phyloP scores from a whole-genome alignment of 2,888 invertebrate species.

The Thereva nobilitata region DNA sequence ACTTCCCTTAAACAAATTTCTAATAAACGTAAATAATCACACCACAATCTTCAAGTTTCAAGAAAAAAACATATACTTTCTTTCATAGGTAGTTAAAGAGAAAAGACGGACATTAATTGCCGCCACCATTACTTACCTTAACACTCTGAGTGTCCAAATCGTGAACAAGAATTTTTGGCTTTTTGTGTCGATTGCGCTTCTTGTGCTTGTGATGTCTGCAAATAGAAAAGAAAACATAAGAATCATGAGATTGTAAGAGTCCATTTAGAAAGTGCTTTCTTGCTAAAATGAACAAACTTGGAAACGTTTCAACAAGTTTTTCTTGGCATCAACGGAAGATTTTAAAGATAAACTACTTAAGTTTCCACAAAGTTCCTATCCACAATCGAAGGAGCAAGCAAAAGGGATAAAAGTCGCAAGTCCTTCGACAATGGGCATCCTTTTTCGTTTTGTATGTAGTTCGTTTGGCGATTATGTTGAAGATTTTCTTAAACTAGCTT shows the following conservation, averaged over 20 bases:
- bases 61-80: neutral
- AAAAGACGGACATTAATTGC: constrained; percentile 1
- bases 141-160: constrained; percentile 58
- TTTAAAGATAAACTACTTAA: constrained; percentile 21
- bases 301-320: constrained; percentile 19
- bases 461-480: no score
- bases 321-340: constrained; percentile 12
- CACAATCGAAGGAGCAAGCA: neutral
- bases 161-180: constrained; percentile 58
- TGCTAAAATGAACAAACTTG: constrained; percentile 16
- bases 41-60: neutral
- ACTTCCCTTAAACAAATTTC: no score
- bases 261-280: neutral
- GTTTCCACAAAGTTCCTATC: constrained; percentile 3
- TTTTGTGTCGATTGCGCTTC: constrained; percentile 58
- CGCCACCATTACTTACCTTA: constrained; percentile 49
- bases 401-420: no score
- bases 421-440: no score
- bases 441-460: no score
- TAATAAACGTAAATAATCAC: no score
- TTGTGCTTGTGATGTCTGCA: constrained; percentile 56
- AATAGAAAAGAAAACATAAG: constrained; percentile 31
- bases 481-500: no score
- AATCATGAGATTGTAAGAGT: no score
- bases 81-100: neutral